These are phyloP conservation scores for Tipula lateralis DNA, from an alignment of 2,888 invertebrate species.

Conservation along the genomic window DNA sequence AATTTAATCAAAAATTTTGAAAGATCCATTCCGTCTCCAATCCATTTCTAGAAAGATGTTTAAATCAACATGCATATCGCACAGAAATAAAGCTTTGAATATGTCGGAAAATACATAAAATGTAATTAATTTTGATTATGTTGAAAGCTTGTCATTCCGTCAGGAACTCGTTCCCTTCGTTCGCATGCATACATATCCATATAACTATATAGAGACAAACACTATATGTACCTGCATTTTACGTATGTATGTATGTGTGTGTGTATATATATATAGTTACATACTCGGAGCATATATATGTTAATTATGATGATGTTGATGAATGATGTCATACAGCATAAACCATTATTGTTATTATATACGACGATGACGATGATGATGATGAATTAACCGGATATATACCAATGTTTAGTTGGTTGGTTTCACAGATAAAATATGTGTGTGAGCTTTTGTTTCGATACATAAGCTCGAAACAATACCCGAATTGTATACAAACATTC, in stretches of 20 bases:
- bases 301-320: conserved; percentile 24
- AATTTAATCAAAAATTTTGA: not conserved
- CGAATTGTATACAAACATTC: not conserved
- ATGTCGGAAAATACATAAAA: conserved; percentile 11
- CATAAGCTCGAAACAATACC: not conserved
- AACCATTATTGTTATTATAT: conserved; percentile 14
- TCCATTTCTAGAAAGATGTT: not conserved
- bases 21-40: not conserved
- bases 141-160: not conserved
- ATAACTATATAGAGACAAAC: not conserved
- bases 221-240: not conserved
- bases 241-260: not conserved
- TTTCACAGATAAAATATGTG: not conserved
- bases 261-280: not conserved
- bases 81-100: not conserved
- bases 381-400: not conserved
- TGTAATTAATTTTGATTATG: conserved; percentile 24
- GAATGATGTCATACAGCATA: not conserved
- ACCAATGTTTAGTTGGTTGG: not conserved
- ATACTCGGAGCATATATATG: not conserved
- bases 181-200: not conserved
- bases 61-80: not conserved
- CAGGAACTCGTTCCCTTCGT: no score
- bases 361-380: no score
- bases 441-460: not conserved